Percentiles rank a stretch among this genome's conserved stretches.
phyloP scores from a whole-genome alignment of 2,888 invertebrate genomes.

The Phlogophora meticulosa region DNA sequence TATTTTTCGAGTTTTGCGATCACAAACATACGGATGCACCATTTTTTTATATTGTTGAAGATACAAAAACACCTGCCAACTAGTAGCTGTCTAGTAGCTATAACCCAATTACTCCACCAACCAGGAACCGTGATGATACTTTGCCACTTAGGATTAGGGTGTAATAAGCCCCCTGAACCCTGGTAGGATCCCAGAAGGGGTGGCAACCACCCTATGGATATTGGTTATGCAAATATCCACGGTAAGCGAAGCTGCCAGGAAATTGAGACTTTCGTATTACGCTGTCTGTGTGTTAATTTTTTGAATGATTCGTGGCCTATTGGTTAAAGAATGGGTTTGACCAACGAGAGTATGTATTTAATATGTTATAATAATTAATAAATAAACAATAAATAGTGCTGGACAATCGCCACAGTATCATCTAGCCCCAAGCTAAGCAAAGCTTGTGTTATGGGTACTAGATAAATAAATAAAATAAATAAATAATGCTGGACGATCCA shows the following conservation, averaged over 20 bases:
- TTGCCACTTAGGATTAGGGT: conserved; percentile 42
- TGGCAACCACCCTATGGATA: conserved; percentile 55
- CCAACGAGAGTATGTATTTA: too few relatives aligned
- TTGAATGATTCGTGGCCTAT: conserved; percentile 34
- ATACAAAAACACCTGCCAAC: conserved; percentile 2
- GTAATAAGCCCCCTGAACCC: conserved; percentile 37
- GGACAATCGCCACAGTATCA: too few relatives aligned
- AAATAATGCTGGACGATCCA: too few relatives aligned
- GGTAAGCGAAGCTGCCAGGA: conserved; percentile 51
- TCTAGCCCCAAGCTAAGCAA: too few relatives aligned
- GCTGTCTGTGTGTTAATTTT: conserved; percentile 54
- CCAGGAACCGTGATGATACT: conserved; percentile 42
- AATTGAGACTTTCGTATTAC: conserved; percentile 58
- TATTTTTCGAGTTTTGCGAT: too few relatives aligned
- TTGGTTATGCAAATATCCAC: conserved; percentile 65
- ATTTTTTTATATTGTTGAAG: background rate
- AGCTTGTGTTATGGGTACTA: too few relatives aligned
- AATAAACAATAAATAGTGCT: too few relatives aligned
- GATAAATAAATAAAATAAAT: too few relatives aligned
- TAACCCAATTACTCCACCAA: conserved; percentile 19
- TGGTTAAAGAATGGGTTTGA: conserved; percentile 24
- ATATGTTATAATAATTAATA: too few relatives aligned
- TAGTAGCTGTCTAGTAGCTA: background rate
- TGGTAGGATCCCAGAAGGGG: conserved; percentile 38
- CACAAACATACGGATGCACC: too few relatives aligned